These are phyloP conservation scores for Cheilosia vulpina DNA, from an alignment of 2,888 invertebrate species.

Conservation along the genomic window DNA sequence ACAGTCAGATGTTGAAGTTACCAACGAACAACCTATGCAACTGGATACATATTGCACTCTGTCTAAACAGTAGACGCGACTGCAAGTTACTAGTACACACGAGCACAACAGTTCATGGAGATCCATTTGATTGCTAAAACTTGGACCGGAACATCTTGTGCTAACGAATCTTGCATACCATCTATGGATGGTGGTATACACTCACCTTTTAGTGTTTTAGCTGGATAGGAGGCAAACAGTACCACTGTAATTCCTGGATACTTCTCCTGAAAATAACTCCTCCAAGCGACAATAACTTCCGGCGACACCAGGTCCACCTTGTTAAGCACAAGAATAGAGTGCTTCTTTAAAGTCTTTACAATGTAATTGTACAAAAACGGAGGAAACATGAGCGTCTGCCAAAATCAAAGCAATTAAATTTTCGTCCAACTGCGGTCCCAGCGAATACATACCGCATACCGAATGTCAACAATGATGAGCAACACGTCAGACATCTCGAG, in stretches of 20 bases:
- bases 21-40: neutral
- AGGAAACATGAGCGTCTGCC: conserved; percentile 92
- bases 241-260: conserved; percentile 91
- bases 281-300: conserved; percentile 93
- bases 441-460: conserved; percentile 88
- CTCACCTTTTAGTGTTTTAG: conserved; percentile 77
- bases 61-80: too few relatives aligned
- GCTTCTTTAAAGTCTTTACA: conserved; percentile 89
- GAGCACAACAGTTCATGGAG: too few relatives aligned
- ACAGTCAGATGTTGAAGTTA: neutral
- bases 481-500: conserved; percentile 96
- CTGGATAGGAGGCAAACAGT: conserved; percentile 93
- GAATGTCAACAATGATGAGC: conserved; percentile 93
- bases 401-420: conserved; percentile 68
- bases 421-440: neutral
- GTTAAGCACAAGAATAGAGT: conserved; percentile 94
- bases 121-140: too few relatives aligned
- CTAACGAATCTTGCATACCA: too few relatives aligned
- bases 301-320: conserved; percentile 96
- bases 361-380: conserved; percentile 94
- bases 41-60: too few relatives aligned
- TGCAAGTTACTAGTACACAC: too few relatives aligned
- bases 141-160: too few relatives aligned
- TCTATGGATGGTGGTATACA: neutral
- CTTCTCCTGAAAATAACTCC: conserved; percentile 88